Evolutionary conservation across 2,888 invertebrate species (phyloP), one percentile per base, ranked within the genome.

Genomic region (Nineta flava): DNA sequence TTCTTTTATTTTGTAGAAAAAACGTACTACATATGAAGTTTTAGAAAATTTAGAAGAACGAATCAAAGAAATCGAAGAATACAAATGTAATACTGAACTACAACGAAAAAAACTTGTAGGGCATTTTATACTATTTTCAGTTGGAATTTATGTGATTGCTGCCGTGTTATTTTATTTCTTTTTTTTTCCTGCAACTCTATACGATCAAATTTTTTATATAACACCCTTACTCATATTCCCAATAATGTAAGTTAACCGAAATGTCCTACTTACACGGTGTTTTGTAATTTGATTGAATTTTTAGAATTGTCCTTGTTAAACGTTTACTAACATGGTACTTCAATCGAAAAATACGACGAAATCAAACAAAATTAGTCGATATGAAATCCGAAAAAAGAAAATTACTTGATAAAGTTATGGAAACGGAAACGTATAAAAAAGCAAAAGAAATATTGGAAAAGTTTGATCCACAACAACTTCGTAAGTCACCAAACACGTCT

Each of bases 391-490:
- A 90, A 60, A 94, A 91, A 62, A 86, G 82, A 64, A 82, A 85
- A 64, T 81, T 96, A 55, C 70, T 99, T 50, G 94, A 97, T 61
- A 85, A 91, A 62, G 95, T 99, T 32, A 95, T 91, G 82, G 95
- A 97, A 62, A 96, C 84, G 35, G 96, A 97, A 68, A 96, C 94
- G 1, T 99, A 95, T 64, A 97, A 96, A 72, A 87, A 79, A 46
- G 93, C 93, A 5, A 88, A 86, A 65, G 82, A 84, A 64, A 87
- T 94, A 57, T 69, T 94, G 51, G 84, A 91, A 65, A 87, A 86
- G 64, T 93, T 83, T 70, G 92, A 81, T 52, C 81, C 81, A 17
- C 77, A 78, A 55, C 72, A 74, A 57, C 61, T 75, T 15, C 61
- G 60, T 55, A 65, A 65, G 59, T 61, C 62, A 46, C 59, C 62